These are phyloP conservation scores for Galemys pyrenaicus DNA, from an alignment of 2,113 vertebrate genomes.

Conservation along the genomic window DNA sequence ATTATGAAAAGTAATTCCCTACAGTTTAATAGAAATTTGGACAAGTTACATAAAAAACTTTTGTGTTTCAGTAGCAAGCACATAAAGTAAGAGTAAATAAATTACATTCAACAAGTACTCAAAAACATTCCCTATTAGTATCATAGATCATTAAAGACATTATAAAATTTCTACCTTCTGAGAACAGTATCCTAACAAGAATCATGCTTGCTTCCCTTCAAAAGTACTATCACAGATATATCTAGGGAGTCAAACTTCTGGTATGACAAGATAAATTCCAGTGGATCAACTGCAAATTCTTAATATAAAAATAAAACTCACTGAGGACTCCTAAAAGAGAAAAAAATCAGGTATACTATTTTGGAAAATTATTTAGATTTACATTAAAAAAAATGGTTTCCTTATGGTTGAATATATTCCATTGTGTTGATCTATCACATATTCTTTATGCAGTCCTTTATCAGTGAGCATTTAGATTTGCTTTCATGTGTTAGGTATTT, in stretches of 20 bases:
- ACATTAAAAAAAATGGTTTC: too few species aligned
- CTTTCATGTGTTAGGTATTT: too few species aligned
- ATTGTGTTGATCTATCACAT: too few species aligned
- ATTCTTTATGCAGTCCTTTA: too few species aligned
- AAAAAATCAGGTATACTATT: neutral
- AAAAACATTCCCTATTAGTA: neutral
- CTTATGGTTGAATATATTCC: too few species aligned
- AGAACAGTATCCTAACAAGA: neutral
- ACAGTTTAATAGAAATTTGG: neutral
- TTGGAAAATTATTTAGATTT: neutral
- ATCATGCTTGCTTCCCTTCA: neutral
- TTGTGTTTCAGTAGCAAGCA: neutral
- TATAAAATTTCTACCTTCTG: neutral
- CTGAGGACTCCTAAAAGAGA: neutral
- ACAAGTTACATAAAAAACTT: neutral
- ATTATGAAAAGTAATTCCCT: too few species aligned
- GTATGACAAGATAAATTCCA: neutral
- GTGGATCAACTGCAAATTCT: neutral
- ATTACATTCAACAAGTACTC: neutral
- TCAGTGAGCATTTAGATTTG: too few species aligned
- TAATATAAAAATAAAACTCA: neutral
- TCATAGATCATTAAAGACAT: neutral
- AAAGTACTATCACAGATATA: neutral
- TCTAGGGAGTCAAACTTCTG: neutral
- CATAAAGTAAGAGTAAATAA: neutral